These are phyloP conservation scores for Odocoileus hemionus DNA, from an alignment of 2,113 vertebrate genomes.

Conservation along the genomic window DNA sequence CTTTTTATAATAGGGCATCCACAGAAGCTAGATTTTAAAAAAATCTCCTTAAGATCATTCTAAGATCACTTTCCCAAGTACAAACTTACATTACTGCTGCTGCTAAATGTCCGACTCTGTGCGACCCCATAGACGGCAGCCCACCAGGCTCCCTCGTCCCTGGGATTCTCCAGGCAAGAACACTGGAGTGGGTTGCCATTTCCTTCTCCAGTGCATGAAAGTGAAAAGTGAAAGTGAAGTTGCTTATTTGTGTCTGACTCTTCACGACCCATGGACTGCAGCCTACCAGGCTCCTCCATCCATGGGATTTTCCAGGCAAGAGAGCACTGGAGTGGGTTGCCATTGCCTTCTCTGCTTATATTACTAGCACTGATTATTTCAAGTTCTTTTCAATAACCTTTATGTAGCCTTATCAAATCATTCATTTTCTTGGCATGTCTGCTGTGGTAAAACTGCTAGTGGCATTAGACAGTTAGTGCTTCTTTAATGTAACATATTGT, in stretches of 20 bases:
- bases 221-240: too few relatives aligned
- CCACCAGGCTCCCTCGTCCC: too few relatives aligned
- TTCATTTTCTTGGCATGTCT: slow-evolving; percentile 51
- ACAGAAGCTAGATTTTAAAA: not conserved
- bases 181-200: too few relatives aligned
- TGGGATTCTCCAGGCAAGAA: too few relatives aligned
- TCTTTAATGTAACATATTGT: slow-evolving; percentile 72
- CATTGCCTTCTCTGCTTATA: not conserved
- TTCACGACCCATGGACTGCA: too few relatives aligned
- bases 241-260: too few relatives aligned
- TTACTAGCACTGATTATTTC: slow-evolving; percentile 19
- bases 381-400: slow-evolving; percentile 23
- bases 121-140: too few relatives aligned
- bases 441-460: slow-evolving; percentile 61
- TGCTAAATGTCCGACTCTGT: too few relatives aligned
- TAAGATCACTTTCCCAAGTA: not conserved
- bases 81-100: not conserved
- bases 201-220: too few relatives aligned
- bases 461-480: slow-evolving; percentile 70
- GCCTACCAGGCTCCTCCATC: too few relatives aligned
- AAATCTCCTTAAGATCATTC: not conserved
- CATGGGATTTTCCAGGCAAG: too few relatives aligned
- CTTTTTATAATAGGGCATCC: not conserved
- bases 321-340: too few relatives aligned
- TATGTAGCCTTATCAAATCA: slow-evolving; percentile 50